Evolutionary conservation across 2,888 invertebrate genomes (phyloP).

Genomic region (Empis livida): DNA sequence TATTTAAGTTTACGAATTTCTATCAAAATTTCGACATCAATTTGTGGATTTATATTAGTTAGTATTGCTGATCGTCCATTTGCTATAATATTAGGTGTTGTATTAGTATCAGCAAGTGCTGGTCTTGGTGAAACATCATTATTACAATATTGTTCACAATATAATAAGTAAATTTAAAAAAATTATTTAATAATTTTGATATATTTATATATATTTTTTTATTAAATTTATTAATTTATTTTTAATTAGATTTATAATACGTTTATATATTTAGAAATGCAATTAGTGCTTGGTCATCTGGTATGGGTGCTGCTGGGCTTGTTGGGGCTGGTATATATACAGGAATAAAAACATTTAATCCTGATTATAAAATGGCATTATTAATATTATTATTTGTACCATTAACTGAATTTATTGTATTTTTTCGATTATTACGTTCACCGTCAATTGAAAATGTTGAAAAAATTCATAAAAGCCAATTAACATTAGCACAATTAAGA

Average conservation of each 20-base stretch:
- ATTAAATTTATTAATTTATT: no score
- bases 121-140: slow-evolving; percentile 73
- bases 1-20: slow-evolving; percentile 43
- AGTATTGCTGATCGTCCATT: slow-evolving; percentile 46
- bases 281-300: slow-evolving; percentile 64
- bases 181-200: no score
- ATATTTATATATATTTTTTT: no score
- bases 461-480: no score
- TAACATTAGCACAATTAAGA: no score
- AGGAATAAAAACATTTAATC: slow-evolving; percentile 41
- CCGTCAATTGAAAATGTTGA: slow-evolving; percentile 11
- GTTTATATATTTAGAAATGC: slow-evolving; percentile 40
- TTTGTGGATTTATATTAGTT: slow-evolving; percentile 53
- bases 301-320: slow-evolving; percentile 62
- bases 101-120: slow-evolving; percentile 57
- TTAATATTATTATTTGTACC: slow-evolving; percentile 54
- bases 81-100: slow-evolving; percentile 55
- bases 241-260: no score
- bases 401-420: slow-evolving; percentile 41
- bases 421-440: slow-evolving; percentile 30
- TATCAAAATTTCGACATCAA: slow-evolving; percentile 43
- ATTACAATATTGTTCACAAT: slow-evolving; percentile 57
- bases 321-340: slow-evolving; percentile 60
- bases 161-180: slow-evolving; percentile 53
- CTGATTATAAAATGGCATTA: slow-evolving; percentile 44